Conservation (phyloP, 2,113 vertebrate genomes). For the Corvus moneduloides region DNA sequence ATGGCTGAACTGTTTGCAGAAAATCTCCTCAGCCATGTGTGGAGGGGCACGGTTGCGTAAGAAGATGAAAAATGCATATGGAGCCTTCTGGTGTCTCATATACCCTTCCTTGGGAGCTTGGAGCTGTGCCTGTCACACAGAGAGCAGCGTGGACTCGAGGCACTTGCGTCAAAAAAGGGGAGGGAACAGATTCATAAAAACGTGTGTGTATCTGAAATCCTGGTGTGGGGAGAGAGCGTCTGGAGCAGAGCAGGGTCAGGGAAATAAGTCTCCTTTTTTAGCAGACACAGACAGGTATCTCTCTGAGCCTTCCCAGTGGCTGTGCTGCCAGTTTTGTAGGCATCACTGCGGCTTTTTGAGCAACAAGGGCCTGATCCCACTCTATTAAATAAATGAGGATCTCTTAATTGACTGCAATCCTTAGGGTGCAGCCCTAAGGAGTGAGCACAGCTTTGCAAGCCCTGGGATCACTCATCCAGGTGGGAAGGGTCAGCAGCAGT, state of each 20-base stretch:
- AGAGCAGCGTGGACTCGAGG: neutral
- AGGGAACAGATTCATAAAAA: neutral
- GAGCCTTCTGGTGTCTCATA: neutral
- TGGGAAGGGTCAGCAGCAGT: neutral
- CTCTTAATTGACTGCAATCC: neutral
- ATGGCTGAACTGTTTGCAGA: slow-evolving; percentile 39
- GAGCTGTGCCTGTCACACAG: neutral
- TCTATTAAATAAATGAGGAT: neutral
- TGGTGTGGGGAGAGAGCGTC: fast-evolving
- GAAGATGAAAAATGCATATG: slow-evolving; percentile 16
- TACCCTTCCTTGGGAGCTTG: neutral
- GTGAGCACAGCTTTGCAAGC: fast-evolving
- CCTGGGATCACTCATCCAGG: neutral
- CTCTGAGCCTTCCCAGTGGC: neutral
- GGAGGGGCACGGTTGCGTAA: slow-evolving; percentile 4
- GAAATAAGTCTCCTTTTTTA: neutral
- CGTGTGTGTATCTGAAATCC: neutral
- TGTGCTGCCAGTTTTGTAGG: neutral
- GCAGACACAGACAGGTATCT: fast-evolving
- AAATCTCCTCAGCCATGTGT: neutral
- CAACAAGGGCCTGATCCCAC: neutral
- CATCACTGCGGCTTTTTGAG: neutral
- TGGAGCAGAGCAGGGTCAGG: neutral
- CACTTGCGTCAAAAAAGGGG: neutral
- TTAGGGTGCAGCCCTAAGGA: neutral